Evolutionary conservation across 92 coral and sea anemone genomes (phyloP).

Genomic region (Montipora capitata): DNA sequence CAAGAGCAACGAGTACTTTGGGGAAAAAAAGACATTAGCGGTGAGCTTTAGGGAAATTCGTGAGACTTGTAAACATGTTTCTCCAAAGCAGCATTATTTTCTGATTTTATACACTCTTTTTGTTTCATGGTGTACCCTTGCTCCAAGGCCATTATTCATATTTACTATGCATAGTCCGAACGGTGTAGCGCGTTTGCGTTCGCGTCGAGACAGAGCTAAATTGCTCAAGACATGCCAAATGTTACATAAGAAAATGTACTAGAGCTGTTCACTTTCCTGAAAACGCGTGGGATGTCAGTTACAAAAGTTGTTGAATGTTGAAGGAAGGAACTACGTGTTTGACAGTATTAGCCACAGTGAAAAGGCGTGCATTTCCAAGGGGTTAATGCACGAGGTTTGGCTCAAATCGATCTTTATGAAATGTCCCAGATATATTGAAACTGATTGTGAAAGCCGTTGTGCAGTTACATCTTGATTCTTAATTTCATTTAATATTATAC

Average conservation of each 20-base stretch:
- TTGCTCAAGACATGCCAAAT: too few relatives aligned
- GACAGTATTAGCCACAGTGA: neutral
- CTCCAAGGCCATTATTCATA: too few relatives aligned
- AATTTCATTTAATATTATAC: neutral
- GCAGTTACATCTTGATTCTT: neutral
- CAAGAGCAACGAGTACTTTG: too few relatives aligned
- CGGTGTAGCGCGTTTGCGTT: too few relatives aligned
- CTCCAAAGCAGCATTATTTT: too few relatives aligned
- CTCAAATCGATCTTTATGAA: neutral
- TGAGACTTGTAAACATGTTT: too few relatives aligned
- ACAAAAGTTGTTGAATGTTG: neutral
- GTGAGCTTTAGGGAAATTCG: too few relatives aligned
- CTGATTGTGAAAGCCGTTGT: neutral
- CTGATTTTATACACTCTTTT: neutral
- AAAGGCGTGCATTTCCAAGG: neutral
- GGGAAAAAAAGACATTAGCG: too few relatives aligned
- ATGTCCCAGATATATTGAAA: neutral
- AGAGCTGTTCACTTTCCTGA: neutral
- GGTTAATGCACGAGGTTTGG: neutral
- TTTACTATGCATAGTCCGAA: too few relatives aligned
- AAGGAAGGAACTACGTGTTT: neutral
- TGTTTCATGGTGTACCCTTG: neutral
- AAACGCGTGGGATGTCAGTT: neutral
- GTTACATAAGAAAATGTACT: neutral
- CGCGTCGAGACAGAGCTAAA: too few relatives aligned